phyloP scores from a whole-genome alignment of 2,797 vertebrate genomes.

The Cossypha caffra region DNA sequence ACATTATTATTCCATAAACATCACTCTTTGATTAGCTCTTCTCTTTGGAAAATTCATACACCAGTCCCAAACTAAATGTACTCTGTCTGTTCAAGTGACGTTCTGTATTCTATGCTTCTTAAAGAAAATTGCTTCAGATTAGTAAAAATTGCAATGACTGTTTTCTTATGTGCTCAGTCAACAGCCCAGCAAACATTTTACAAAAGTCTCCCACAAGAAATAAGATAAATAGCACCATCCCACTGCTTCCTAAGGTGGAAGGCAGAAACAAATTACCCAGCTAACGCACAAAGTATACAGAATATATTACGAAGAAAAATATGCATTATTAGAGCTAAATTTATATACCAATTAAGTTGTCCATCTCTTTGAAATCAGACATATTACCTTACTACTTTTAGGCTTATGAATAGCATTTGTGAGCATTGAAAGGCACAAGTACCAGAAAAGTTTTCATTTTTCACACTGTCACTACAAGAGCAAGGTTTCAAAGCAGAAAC shows the following conservation, averaged over 20 bases:
- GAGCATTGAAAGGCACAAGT: background rate
- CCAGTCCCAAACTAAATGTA: background rate
- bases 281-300: slow-evolving; percentile 4
- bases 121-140: slow-evolving; percentile 29
- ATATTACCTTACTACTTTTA: background rate
- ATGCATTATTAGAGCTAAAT: slow-evolving; percentile 42
- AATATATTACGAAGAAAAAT: background rate
- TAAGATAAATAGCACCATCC: slow-evolving; percentile 23
- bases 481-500: background rate
- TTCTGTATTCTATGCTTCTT: background rate
- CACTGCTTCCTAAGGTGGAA: background rate
- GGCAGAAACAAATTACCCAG: slow-evolving; percentile 35
- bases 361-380: slow-evolving; percentile 45
- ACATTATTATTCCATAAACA: slow-evolving; percentile 9
- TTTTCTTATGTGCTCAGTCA: slow-evolving; percentile 4
- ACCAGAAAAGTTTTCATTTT: background rate
- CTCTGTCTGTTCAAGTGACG: background rate
- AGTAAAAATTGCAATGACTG: slow-evolving; percentile 1
- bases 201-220: background rate
- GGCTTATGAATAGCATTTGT: background rate
- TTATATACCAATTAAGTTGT: slow-evolving; percentile 56
- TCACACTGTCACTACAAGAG: background rate
- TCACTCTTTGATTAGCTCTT: slow-evolving; percentile 56
- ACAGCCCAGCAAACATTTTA: background rate
- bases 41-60: slow-evolving; percentile 14